Evolutionary conservation across 2,888 invertebrate species (phyloP).

Genomic region (Cryptocheilus praepositus): DNA sequence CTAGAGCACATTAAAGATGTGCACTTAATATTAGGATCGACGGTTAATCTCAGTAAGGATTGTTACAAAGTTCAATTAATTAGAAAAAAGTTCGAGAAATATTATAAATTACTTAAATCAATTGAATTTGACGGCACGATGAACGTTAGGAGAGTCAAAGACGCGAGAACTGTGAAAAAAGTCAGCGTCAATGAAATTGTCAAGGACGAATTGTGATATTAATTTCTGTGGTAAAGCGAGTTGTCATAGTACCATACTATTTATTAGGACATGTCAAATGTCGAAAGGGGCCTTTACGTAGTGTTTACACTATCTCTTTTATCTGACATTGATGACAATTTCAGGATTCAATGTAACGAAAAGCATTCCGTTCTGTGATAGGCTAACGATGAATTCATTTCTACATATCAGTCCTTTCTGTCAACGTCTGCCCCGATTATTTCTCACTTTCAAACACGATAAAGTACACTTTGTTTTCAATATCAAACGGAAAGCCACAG

Average conservation of each 20-base stretch:
- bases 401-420: too few species aligned
- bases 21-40: slow-evolving; percentile 64
- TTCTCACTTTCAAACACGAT: too few species aligned
- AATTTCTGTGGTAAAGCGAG: slow-evolving; percentile 25
- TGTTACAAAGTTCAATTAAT: slow-evolving; percentile 51
- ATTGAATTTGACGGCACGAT: slow-evolving; percentile 42
- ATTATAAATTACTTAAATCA: slow-evolving; percentile 44
- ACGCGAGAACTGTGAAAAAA: slow-evolving; percentile 14
- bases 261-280: slow-evolving; percentile 15
- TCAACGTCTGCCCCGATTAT: too few species aligned
- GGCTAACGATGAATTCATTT: too few species aligned
- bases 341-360: too few species aligned
- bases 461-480: too few species aligned
- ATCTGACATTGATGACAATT: too few species aligned
- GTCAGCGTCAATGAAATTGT: slow-evolving; percentile 23
- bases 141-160: slow-evolving; percentile 24
- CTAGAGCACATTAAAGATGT: slow-evolving; percentile 66
- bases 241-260: slow-evolving; percentile 9
- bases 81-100: slow-evolving; percentile 50
- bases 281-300: slow-evolving; percentile 12
- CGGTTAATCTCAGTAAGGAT: slow-evolving; percentile 58
- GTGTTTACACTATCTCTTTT: neutral
- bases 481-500: too few species aligned
- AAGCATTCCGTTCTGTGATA: too few species aligned
- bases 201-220: slow-evolving; percentile 67